Evolutionary conservation across 2,888 invertebrate species (phyloP), one percentile per base, ranked within the genome.

Genomic region (Heteromurus nitidus): DNA sequence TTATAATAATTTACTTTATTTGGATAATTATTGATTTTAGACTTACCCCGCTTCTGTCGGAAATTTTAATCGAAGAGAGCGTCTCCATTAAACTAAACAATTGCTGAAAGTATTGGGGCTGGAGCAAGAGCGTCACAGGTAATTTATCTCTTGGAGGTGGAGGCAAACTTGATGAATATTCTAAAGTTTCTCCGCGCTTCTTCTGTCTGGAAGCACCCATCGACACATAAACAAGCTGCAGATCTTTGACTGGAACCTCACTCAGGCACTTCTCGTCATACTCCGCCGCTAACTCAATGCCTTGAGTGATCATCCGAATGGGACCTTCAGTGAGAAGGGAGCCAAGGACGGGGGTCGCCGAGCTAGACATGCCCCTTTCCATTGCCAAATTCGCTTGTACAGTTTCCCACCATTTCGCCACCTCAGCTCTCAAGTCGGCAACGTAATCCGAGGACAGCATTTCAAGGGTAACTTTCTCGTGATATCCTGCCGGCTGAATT

Each of bases 231-330:
- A 97, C 95, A 89, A 96, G 91, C 92, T 96, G 97, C 88, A 95
- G 94, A 89, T 98, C 97, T 89, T 97, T 98, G 88, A 97, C 96
- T 24, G 96, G 96, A 91, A 96, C 94, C 89, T 97, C 97, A 47
- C 93, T 94, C 1, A 97, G 90, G 1, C 95, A 95, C 87, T 97
- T 94, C 88, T 97, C 97, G 89, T 98, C 97, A 87, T 95, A 95
- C 88, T 98, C 97, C 2, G 95, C 94, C 0, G 95, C 95, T 7
- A 98, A 90, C 89, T 98, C 98, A 89, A 97, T 97, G 0, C 97
- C 97, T 83, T 89, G 89, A 0, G 96, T 97, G 85, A 97, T 97
- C 92, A 97, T 96, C 58, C 97, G 91, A 69, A 97, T 92, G 0
- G 96, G 95, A 0, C 95, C 96, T 87, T 96, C 95, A 1, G 93